phyloP scores from a whole-genome alignment of 2,113 vertebrate genomes.

The Sphaerodactylus townsendi region DNA sequence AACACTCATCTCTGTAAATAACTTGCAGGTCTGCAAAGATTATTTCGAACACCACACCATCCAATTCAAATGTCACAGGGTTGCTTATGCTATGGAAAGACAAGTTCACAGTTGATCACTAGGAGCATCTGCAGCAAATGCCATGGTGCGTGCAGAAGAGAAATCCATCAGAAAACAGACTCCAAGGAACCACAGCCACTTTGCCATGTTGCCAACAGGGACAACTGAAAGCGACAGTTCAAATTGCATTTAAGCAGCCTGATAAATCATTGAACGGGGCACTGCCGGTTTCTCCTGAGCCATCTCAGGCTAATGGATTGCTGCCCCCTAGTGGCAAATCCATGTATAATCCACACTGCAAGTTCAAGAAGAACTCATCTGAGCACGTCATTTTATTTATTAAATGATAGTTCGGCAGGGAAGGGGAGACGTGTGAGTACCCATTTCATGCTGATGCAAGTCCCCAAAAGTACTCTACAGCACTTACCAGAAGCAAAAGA shows the following conservation, averaged over 20 bases:
- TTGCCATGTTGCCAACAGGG: neutral
- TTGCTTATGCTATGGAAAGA: neutral
- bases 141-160: neutral
- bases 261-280: conserved; percentile 5
- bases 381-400: neutral
- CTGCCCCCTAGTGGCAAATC: neutral
- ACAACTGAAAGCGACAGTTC: neutral
- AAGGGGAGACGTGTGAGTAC: neutral
- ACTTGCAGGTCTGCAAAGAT: too few relatives aligned
- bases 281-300: neutral
- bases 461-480: neutral
- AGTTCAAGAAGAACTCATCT: neutral
- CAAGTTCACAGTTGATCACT: neutral
- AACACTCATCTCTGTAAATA: too few relatives aligned
- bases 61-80: neutral
- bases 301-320: neutral
- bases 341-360: neutral
- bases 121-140: too few relatives aligned
- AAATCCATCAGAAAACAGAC: neutral
- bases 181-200: neutral
- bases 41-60: too few relatives aligned
- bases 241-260: neutral
- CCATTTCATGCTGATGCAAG: neutral
- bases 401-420: neutral
- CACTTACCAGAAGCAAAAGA: neutral